Conservation (phyloP, 2,797 vertebrate genomes). For the Chiloscyllium punctatum region DNA sequence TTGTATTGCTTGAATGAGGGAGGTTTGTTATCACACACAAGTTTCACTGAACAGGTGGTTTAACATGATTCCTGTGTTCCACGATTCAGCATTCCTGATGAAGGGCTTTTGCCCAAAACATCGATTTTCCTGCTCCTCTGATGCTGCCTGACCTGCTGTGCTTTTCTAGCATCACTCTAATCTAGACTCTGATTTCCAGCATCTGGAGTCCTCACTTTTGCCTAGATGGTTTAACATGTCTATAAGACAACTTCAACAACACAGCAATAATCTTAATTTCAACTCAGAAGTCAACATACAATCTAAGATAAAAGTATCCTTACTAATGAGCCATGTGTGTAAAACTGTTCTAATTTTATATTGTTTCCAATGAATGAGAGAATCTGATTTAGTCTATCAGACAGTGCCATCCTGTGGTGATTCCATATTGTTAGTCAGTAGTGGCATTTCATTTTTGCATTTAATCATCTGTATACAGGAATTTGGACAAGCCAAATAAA, state of each 20-base stretch:
- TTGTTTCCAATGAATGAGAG: background rate
- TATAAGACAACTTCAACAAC: background rate
- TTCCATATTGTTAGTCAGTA: background rate
- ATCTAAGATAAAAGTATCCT: background rate
- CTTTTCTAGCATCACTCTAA: too few relatives aligned
- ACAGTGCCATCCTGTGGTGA: conserved; percentile 28
- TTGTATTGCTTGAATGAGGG: background rate
- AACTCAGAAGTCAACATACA: too few relatives aligned
- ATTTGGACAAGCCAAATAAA: background rate
- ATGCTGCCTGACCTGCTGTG: too few relatives aligned
- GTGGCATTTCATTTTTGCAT: background rate
- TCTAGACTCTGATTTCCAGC: too few relatives aligned
- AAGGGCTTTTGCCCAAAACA: too few relatives aligned
- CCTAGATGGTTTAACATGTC: background rate
- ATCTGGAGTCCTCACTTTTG: too few relatives aligned
- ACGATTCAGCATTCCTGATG: too few relatives aligned
- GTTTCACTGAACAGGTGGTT: background rate
- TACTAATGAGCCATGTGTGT: background rate
- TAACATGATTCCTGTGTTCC: background rate
- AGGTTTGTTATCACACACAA: background rate
- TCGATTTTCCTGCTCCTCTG: too few relatives aligned
- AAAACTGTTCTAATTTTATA: background rate
- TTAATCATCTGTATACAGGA: background rate
- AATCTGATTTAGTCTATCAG: background rate
- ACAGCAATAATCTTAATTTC: background rate